phyloP scores from a whole-genome alignment of 2,888 invertebrate species.

The Andrena bicolor region DNA sequence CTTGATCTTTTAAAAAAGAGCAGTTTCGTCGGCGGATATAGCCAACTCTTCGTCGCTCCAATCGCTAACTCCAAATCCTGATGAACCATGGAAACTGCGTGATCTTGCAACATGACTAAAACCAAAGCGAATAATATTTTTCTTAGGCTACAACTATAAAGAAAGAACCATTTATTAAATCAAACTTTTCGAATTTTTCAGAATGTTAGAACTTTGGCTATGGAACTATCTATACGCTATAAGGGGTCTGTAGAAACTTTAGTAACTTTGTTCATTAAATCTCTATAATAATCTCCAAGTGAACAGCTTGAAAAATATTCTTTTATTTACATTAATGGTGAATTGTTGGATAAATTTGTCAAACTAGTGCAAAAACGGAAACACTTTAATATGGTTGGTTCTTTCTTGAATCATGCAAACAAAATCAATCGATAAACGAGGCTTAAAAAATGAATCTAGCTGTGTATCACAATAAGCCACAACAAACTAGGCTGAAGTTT shows the following conservation, averaged over 20 bases:
- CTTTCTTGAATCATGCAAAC: conserved; percentile 59
- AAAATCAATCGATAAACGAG: conserved; percentile 37
- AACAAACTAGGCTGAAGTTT: conserved; percentile 45
- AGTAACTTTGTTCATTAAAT: conserved; percentile 4
- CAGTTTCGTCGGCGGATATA: conserved; percentile 78
- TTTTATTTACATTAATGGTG: background rate
- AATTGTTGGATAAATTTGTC: background rate
- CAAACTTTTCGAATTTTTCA: conserved; percentile 1
- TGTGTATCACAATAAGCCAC: conserved; percentile 55
- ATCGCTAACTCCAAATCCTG: conserved; percentile 84
- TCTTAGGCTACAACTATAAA: conserved; percentile 31
- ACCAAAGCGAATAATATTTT: conserved; percentile 63
- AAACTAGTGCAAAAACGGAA: conserved; percentile 22
- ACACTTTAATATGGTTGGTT: conserved; percentile 42
- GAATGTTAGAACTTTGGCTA: conserved; percentile 18
- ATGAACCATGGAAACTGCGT: conserved; percentile 88
- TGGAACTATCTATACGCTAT: background rate
- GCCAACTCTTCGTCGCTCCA: conserved; percentile 80
- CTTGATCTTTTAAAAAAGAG: conserved; percentile 70
- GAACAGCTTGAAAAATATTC: background rate
- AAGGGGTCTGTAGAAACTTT: background rate
- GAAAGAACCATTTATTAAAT: conserved; percentile 54
- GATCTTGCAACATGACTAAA: conserved; percentile 87
- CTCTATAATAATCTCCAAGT: background rate
- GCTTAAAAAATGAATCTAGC: conserved; percentile 52